These are phyloP conservation scores for Danio kyathit DNA, from an alignment of 2,797 vertebrate species.

Conservation along the genomic window DNA sequence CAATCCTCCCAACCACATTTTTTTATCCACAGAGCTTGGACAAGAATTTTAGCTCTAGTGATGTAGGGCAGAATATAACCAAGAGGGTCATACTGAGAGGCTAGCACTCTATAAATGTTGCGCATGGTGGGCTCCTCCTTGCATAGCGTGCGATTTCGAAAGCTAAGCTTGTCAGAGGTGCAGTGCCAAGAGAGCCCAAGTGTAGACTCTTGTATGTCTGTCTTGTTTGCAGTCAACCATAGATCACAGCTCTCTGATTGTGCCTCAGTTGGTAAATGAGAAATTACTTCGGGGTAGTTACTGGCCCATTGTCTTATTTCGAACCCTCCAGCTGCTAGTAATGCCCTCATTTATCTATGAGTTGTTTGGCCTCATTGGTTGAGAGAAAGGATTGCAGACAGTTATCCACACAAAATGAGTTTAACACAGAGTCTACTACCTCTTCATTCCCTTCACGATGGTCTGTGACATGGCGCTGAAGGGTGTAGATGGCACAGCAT, in stretches of 20 bases:
- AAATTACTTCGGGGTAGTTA: slow-evolving; percentile 7
- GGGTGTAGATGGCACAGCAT: background rate
- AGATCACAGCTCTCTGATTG: slow-evolving; percentile 22
- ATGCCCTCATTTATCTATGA: background rate
- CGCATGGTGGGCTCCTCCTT: background rate
- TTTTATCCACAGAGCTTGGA: background rate
- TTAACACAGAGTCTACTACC: background rate
- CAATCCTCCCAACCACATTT: background rate
- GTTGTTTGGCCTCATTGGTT: background rate
- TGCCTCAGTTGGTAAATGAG: slow-evolving; percentile 9
- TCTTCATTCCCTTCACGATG: background rate
- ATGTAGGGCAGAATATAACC: background rate
- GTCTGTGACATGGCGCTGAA: background rate
- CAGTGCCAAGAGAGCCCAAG: background rate
- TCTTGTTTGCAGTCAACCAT: background rate
- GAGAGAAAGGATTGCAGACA: background rate
- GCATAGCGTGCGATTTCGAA: background rate
- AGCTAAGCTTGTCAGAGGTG: background rate
- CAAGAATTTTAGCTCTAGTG: background rate
- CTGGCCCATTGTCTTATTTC: slow-evolving; percentile 25
- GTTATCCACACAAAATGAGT: background rate
- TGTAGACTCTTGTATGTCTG: background rate
- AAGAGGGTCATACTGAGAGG: background rate
- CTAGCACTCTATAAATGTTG: no score
- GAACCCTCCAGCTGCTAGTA: slow-evolving; percentile 10